These are phyloP conservation scores for fruit fly (Drosophila melanogaster) DNA, from an alignment of 1,140 invertebrate genomes.

Conservation along the genomic window Release_6_plus_ISO1_MT NT_033777.3:15305001-15305500, in stretches of 20 bases:
- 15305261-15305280: constrained; percentile 85
- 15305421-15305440: constrained; percentile 16
- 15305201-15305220: constrained; percentile 99
- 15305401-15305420: constrained; percentile 32
- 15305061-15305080: constrained; percentile 30
- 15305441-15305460: constrained; percentile 43
- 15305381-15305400: constrained; percentile 47
- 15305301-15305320: constrained; percentile 77
- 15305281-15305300: constrained; percentile 83
- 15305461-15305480: constrained; percentile 14
- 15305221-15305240: constrained; percentile 98
- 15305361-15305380: constrained; percentile 30
- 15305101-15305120: constrained; percentile 67
- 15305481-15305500: constrained; percentile 46
- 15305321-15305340: constrained; percentile 49
- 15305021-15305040: constrained; percentile 11
- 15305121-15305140: constrained; percentile 30
- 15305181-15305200: constrained; percentile 98
- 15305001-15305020: constrained; percentile 14
- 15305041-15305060: constrained; percentile 41
- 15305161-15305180: constrained; percentile 88
- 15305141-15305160: constrained; percentile 22
- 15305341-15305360: constrained; percentile 22
- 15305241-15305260: constrained; percentile 93
- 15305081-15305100: constrained; percentile 50